phyloP scores from a whole-genome alignment of 2,888 invertebrate genomes.

The Drosophila robusta region DNA sequence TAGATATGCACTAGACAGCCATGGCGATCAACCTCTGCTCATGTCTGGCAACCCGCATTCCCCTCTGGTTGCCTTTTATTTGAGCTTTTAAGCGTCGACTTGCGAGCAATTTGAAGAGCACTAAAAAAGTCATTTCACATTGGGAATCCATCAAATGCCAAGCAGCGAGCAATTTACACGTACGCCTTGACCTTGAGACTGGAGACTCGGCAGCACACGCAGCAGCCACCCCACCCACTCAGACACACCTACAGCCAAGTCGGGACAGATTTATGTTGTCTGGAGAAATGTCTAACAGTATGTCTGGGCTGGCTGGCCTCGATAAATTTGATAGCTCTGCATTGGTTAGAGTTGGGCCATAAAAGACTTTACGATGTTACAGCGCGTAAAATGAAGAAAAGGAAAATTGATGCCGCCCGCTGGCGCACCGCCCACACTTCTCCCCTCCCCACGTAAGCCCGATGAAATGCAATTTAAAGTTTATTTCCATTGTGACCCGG shows the following conservation, averaged over 20 bases:
- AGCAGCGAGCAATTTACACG: conserved; percentile 61
- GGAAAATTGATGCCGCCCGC: conserved; percentile 4
- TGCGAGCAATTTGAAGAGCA: conserved; percentile 7
- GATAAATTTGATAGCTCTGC: conserved; percentile 62
- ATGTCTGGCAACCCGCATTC: neutral
- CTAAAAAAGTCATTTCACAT: conserved; percentile 10
- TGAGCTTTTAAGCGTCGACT: conserved; percentile 24
- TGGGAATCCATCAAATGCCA: conserved; percentile 50
- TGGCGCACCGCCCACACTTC: too few species aligned
- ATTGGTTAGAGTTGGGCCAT: conserved; percentile 39
- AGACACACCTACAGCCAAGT: neutral
- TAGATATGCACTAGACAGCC: neutral
- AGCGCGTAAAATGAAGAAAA: conserved; percentile 29
- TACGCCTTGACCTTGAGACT: conserved; percentile 67
- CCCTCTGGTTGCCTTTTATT: neutral
- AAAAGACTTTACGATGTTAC: conserved; percentile 60
- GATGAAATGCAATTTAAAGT: conserved; percentile 69
- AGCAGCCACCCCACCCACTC: neutral
- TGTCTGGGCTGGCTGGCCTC: conserved; percentile 50
- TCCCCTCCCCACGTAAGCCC: too few species aligned
- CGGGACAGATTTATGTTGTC: conserved; percentile 69
- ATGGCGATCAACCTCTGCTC: neutral
- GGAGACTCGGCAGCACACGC: neutral
- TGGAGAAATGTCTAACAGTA: conserved; percentile 43
- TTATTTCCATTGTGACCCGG: conserved; percentile 47